phyloP scores from a whole-genome alignment of 2,888 invertebrate genomes.

The Ochropleura leucogaster region DNA sequence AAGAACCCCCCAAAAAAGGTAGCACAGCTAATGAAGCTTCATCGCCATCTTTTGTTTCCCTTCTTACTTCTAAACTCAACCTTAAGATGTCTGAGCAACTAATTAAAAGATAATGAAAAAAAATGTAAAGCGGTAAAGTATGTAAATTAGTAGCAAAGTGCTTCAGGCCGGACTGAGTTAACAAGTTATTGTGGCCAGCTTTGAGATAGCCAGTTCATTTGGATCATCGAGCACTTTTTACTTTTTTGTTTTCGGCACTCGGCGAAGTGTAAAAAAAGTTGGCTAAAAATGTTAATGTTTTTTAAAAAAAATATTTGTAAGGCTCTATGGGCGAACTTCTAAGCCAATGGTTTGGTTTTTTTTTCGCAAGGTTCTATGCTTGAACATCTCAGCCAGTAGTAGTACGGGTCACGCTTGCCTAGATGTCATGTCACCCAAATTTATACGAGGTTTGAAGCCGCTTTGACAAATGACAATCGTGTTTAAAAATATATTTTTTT shows the following conservation, averaged over 20 bases:
- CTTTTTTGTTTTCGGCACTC: slow-evolving; percentile 15
- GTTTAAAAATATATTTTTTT: too few species aligned
- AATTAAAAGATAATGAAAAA: slow-evolving; percentile 85
- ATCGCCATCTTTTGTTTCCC: slow-evolving; percentile 54
- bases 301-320: neutral
- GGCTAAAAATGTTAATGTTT: neutral
- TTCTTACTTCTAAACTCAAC: slow-evolving; percentile 66
- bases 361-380: too few species aligned
- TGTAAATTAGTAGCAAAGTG: slow-evolving; percentile 79
- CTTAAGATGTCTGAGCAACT: slow-evolving; percentile 74
- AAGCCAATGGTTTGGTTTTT: too few species aligned
- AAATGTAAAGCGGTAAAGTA: slow-evolving; percentile 79
- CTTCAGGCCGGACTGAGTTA: slow-evolving; percentile 61
- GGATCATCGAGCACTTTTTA: slow-evolving; percentile 44
- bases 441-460: too few species aligned
- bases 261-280: neutral
- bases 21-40: slow-evolving; percentile 66
- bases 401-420: too few species aligned
- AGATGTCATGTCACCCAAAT: too few species aligned
- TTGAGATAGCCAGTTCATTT: slow-evolving; percentile 50
- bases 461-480: too few species aligned
- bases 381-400: too few species aligned
- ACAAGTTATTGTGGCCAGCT: slow-evolving; percentile 60
- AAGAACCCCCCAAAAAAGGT: slow-evolving; percentile 37
- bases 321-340: too few species aligned